phyloP scores from a whole-genome alignment of 2,888 invertebrate genomes.

The Sympetrum striolatum region DNA sequence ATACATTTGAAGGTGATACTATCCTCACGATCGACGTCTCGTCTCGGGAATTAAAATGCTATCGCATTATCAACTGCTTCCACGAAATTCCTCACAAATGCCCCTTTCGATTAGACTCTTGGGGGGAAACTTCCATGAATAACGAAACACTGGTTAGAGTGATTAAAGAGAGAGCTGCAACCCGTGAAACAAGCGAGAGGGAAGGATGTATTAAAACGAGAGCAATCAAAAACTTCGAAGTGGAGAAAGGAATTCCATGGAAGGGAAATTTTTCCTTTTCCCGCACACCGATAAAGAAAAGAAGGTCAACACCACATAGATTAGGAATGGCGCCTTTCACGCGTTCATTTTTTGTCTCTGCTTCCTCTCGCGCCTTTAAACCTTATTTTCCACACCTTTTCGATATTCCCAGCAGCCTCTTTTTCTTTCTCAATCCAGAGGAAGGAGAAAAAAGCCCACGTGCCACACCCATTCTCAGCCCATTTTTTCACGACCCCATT shows the following conservation, averaged over 20 bases:
- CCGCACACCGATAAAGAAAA: not conserved
- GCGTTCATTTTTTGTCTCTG: no score
- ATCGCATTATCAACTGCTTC: no score
- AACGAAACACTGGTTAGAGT: not conserved
- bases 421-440: not conserved
- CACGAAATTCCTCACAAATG: no score
- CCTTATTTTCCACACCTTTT: not conserved
- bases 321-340: not conserved
- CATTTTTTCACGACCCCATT: constrained; percentile 38
- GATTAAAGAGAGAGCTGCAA: not conserved
- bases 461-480: constrained; percentile 22
- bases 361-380: not conserved
- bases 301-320: constrained; percentile 1
- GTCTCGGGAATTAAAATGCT: no score
- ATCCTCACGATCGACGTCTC: no score
- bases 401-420: not conserved
- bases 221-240: not conserved
- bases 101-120: no score
- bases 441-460: not conserved
- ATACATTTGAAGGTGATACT: no score
- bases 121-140: no score
- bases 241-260: not conserved
- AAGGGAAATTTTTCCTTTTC: not conserved
- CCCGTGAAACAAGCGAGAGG: not conserved
- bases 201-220: not conserved